Conservation (phyloP, 2,797 vertebrate species). For the Dermochelys coriacea region DNA sequence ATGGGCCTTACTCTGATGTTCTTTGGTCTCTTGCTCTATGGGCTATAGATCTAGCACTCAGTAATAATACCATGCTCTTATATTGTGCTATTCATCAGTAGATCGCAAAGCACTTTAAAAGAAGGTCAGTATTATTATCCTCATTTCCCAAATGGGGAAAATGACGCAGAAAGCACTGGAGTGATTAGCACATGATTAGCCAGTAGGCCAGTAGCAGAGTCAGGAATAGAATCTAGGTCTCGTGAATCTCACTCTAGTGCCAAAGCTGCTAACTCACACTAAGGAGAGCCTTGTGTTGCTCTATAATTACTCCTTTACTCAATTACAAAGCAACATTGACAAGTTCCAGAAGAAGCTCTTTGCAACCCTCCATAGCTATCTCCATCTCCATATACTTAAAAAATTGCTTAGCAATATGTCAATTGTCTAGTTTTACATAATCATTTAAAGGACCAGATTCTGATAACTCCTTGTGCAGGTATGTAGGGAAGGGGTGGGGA, state of each 20-base stretch:
- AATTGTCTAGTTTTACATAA: neutral
- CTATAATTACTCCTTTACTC: neutral
- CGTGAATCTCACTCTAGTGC: neutral
- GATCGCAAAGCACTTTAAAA: neutral
- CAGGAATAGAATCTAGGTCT: neutral
- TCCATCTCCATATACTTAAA: neutral
- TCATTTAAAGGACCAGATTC: neutral
- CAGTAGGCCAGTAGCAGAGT: neutral
- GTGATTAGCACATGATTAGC: neutral
- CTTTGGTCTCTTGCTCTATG: neutral
- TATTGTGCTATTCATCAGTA: neutral
- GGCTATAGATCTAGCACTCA: neutral
- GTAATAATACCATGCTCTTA: neutral
- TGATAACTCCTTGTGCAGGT: neutral
- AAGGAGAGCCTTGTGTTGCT: neutral
- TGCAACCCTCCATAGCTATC: neutral
- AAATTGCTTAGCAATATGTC: neutral
- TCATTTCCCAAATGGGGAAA: neutral
- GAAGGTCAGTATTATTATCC: neutral
- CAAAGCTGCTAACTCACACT: neutral
- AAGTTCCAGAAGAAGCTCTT: neutral
- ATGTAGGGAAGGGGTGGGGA: neutral
- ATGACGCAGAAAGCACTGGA: neutral
- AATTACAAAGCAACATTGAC: neutral
- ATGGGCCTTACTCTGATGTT: neutral